A percentile compares a stretch with the other conserved stretches of the same genome.
Conservation (phyloP, 2,797 vertebrate species). For the Geotria australis region DNA sequence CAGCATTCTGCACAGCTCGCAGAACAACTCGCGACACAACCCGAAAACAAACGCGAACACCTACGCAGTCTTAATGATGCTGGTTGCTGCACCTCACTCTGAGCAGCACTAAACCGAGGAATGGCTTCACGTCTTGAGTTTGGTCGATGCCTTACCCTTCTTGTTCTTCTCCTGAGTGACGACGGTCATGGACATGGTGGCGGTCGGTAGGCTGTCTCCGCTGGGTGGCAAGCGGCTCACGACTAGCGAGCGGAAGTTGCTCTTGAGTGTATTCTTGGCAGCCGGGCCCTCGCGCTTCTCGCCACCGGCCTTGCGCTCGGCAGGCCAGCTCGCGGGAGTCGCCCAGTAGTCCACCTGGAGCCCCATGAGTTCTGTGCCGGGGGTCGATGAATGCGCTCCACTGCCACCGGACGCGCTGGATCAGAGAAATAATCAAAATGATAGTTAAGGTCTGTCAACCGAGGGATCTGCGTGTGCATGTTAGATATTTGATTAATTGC, state of each 20-base stretch:
- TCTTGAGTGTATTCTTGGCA: constrained; percentile 81
- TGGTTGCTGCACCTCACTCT: no score
- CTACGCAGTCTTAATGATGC: no score
- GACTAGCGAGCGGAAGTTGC: constrained; percentile 97
- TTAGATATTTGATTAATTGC: no score
- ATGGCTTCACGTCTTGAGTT: no score
- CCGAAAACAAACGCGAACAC: no score
- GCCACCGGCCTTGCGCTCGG: constrained; percentile 49
- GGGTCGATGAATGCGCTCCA: constrained; percentile 10
- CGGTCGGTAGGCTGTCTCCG: constrained; percentile 24
- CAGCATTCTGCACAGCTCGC: no score
- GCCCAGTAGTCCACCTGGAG: constrained; percentile 95
- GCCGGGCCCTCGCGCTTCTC: constrained; percentile 50
- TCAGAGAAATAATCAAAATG: no score
- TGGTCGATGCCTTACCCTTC: constrained; percentile 28
- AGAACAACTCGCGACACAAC: no score
- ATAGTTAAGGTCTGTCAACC: no score
- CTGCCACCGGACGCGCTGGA: no score
- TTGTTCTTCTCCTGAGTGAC: constrained; percentile 98
- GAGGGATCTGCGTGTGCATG: no score
- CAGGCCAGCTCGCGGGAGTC: constrained; percentile 6
- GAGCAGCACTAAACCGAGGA: no score
- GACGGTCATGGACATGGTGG: constrained; percentile 85
- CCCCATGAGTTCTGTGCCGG: constrained; percentile 58
- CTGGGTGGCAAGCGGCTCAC: constrained; percentile 66